Base-by-base conservation (phyloP, 2,113 vertebrate genomes). In the Lampris incognitus region DNA sequence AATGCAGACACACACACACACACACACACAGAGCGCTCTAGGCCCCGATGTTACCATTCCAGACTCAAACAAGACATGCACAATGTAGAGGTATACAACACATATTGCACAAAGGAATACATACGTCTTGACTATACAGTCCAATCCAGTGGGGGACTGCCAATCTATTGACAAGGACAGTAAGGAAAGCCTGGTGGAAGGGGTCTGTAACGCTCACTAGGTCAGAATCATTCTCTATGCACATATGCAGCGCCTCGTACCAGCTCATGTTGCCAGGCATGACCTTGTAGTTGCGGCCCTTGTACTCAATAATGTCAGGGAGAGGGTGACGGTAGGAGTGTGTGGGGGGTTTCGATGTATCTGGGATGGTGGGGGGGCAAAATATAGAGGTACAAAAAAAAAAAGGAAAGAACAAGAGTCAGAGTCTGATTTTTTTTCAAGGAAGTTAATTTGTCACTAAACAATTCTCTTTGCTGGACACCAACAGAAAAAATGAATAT, bases 121-220 rank as follows among this genome's bases (percentile, higher is more conserved):
- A 4, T 95, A 99, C 97, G 40, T 97, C 89, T 13, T 92, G 66
- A 48, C 95, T 96, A 78, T 95, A 95, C 2, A 98, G 93, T 74
- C 98, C 97, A 1, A 99, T 99, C 97, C 97, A 99, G 91, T 96
- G 96, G 11, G 85, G 83, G 48, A 84, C 87, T 38, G 93, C 95
- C 78, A 96, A 85, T 66, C 92, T 95, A 69, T 92, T 97, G 85
- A 97, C 86, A 40, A 98, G 92, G 74, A 99, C 90, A 0, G 95
- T 98, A 79, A 99, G 96, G 93, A 99, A 99, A 56, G 97, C 95
- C 85, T 99, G 98, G 63, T 97, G 96, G 88, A 95, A 98, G 61
- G 94, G 93, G 81, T 98, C 94, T 70, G 95, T 91, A 63, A 99
- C 89, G 94, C 96, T 97, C 90, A 94, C 97, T 84, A 98, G 88